Base-by-base conservation (phyloP, 2,888 invertebrate genomes). In the Argyra leucocephala region DNA sequence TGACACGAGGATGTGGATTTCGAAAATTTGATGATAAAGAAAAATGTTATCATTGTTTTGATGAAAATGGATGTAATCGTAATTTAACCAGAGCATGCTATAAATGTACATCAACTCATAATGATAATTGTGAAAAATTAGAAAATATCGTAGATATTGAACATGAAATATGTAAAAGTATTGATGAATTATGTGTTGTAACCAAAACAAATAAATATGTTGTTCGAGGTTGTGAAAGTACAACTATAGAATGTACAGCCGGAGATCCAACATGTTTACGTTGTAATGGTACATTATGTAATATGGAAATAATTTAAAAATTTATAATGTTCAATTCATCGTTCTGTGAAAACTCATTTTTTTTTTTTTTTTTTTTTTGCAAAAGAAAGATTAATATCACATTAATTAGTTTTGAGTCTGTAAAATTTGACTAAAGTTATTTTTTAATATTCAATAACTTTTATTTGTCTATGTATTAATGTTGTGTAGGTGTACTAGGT, bases 251-350 rank as follows among this genome's bases (percentile, higher is more conserved):
- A 60, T 77, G 76, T 63, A 74, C 71, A 3, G 63, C 65, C 31
- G 74, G 72, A 57, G 76, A 76, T 73, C 76, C 75, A 9, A 75
- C 72, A 65, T 77, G 76, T 66, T 73, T 73, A 2, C 72, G 73
- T 18, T 76, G 76, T 66, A 74, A 75, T 61, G 76, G 76, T 22
- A 75, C 72, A 48, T 68, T 76, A 3, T 76, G 76, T 65, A 77
- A 77, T 68, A 57, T 57, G 66, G 69, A 66, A 1, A n/a, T n/a
- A 62, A 61, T 21, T 57, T 64, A n/a, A n/a, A n/a, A n/a, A 26
- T 26, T 26, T 26, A 26, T 26, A 26, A 26, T 26, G 26, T 26
- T 26, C 26, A 26, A 26, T 26, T 6, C 7, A 26, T 26, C 26
- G n/a, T 6, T 6, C 26, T 26, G 26, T 26, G 7, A 26, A 26